Base-by-base conservation (phyloP, 1,140 invertebrate species). In the Drosophila kurseongensis region DNA sequence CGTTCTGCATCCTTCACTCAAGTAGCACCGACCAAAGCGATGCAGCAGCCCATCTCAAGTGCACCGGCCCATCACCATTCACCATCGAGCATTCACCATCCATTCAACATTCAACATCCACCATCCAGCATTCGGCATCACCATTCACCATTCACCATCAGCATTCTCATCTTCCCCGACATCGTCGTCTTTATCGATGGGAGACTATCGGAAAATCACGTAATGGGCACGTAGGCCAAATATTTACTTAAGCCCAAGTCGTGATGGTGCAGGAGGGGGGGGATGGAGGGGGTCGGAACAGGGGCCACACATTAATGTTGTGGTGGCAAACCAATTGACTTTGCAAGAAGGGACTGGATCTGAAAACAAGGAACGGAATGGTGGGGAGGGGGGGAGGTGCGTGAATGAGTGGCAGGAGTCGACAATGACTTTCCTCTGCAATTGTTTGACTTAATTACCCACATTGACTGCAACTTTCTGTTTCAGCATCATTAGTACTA, bases 201-300 rank as follows among this genome's bases (percentile, higher is more conserved):
- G 62, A 71, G 82, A 86, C 83, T 86, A 86, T 86, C 71, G 78
- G 82, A 72, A 88, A 86, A 86, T 88, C 82, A 88, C 82, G 82
- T 86, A 86, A 86, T 86, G 75, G 82, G 82, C 82, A 86, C 82
- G 82, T 88, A 88, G 75, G 56, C 83, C 83, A 86, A 86, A 86
- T 86, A 86, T 86, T 86, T 86, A 86, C 82, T 86, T 86, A 82
- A 86, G 82, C 62, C 69, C 78, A 67, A 60, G 57, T 48, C 54
- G 29, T 51, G 59, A 63, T 29, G 41, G 61, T 42, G 48, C 59
- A 44, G 32, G 56, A 51, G 52, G 47, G 23, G 47, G 47, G 41
- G 40, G 44, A 10, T 4, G 42, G 14, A 13, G 57, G 38, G 57
- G 40, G 32, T 12, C 18, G 45, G 56, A 35, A 45, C 42, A 38